Evolutionary conservation across 2,113 vertebrate species (phyloP).

Genomic region (Boulengeromyrus knoepffleri): DNA sequence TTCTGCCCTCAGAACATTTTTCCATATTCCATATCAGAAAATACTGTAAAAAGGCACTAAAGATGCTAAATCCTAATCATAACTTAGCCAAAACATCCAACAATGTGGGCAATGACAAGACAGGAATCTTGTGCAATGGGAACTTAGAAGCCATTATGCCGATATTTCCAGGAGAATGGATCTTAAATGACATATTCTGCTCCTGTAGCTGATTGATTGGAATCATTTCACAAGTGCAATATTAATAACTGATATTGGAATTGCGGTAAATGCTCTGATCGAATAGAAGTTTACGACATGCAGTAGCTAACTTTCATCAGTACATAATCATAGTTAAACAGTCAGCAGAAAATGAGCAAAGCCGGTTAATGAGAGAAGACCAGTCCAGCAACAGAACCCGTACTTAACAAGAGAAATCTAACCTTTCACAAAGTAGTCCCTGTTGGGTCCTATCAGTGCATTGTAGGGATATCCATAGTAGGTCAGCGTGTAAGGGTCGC

Average conservation of each 20-base stretch:
- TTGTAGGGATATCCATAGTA: slow-evolving; percentile 97
- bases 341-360: background rate
- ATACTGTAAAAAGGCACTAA: background rate
- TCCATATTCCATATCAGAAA: background rate
- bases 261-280: background rate
- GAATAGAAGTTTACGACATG: background rate
- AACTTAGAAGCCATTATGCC: background rate
- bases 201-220: background rate
- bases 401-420: slow-evolving; percentile 42
- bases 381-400: background rate
- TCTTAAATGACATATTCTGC: background rate
- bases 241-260: background rate
- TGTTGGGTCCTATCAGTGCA: slow-evolving; percentile 90
- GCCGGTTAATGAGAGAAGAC: background rate
- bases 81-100: background rate
- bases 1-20: background rate
- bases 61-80: background rate
- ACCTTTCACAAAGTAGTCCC: slow-evolving; percentile 99
- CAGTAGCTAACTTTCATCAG: background rate
- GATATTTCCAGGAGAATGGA: background rate
- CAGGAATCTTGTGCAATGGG: background rate
- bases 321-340: background rate
- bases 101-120: background rate
- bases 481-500: slow-evolving; percentile 86
- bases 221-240: background rate